A percentile compares a stretch with the other conserved stretches of the same genome.
Evolutionary conservation across 2,113 vertebrate species (phyloP).

Genomic region (Elaphurus davidianus): DNA sequence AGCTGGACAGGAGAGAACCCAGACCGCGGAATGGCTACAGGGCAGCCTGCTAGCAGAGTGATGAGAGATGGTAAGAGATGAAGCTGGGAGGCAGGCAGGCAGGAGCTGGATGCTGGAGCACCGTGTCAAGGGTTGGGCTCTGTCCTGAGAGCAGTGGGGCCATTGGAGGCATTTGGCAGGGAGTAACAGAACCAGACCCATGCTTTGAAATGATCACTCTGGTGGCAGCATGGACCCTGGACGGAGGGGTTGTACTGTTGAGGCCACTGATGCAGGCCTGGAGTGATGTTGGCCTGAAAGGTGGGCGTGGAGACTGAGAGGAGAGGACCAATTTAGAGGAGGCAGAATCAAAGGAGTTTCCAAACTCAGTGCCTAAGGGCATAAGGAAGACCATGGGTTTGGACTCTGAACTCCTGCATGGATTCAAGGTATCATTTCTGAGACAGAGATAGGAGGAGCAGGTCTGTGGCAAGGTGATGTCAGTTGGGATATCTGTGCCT

Average conservation of each 20-base stretch:
- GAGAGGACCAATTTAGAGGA: background rate
- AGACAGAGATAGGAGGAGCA: background rate
- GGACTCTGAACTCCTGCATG: background rate
- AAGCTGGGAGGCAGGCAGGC: background rate
- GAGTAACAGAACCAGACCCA: background rate
- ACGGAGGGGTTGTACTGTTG: background rate
- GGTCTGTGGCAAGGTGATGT: background rate
- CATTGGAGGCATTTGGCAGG: accelerated
- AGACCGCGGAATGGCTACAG: accelerated
- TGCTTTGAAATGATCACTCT: background rate
- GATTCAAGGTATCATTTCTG: background rate
- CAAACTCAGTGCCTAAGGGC: background rate
- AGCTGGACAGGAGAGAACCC: background rate
- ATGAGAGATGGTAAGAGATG: background rate
- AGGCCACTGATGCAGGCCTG: background rate
- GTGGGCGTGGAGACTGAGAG: background rate
- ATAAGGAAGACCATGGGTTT: too few relatives aligned
- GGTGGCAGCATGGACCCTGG: background rate
- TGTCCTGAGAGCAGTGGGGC: background rate
- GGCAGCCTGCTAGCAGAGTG: background rate
- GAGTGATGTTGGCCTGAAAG: background rate
- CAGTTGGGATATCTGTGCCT: background rate
- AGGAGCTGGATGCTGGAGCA: background rate
- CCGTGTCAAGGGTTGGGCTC: accelerated
- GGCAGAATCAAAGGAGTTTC: background rate